Percentiles rank a stretch among this genome's conserved stretches.
These are phyloP conservation scores for Martes martes DNA, from an alignment of 2,113 vertebrate species.

Conservation along the genomic window DNA sequence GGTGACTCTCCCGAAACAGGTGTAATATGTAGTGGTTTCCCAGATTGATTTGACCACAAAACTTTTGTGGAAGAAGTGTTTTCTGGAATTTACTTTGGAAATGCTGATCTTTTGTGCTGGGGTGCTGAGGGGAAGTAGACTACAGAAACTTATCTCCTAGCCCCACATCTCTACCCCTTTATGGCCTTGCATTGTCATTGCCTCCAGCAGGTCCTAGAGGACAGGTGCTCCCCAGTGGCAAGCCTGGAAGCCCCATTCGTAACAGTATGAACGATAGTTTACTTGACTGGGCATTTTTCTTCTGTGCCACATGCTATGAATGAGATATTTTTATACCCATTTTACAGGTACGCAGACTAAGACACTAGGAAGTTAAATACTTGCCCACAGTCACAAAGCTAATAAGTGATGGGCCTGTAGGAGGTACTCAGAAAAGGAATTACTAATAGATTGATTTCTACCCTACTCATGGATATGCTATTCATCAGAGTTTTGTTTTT, in stretches of 20 bases:
- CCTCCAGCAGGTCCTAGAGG: not conserved
- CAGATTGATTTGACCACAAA: not conserved
- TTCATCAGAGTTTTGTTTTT: not conserved
- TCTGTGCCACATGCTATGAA: not conserved
- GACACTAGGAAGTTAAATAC: not conserved
- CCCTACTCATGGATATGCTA: not conserved
- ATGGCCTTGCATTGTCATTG: not conserved
- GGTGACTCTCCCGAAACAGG: not conserved
- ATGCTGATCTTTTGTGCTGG: not conserved
- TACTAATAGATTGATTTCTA: not conserved
- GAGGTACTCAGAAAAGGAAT: not conserved
- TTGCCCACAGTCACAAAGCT: not conserved
- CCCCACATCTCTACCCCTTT: too few relatives aligned
- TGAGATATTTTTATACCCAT: not conserved
- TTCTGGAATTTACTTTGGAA: not conserved
- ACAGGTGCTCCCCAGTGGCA: not conserved
- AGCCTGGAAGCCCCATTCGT: not conserved
- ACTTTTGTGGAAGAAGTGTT: not conserved
- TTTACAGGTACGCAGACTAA: not conserved
- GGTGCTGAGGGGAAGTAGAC: not conserved
- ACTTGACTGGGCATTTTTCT: not conserved
- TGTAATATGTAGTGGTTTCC: not conserved
- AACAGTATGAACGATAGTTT: not conserved
- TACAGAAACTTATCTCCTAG: not conserved
- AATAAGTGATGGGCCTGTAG: not conserved